Percentiles rank a stretch among this genome's conserved stretches.
Conservation (phyloP, 2,888 invertebrate species). For the Catocala fraxini region DNA sequence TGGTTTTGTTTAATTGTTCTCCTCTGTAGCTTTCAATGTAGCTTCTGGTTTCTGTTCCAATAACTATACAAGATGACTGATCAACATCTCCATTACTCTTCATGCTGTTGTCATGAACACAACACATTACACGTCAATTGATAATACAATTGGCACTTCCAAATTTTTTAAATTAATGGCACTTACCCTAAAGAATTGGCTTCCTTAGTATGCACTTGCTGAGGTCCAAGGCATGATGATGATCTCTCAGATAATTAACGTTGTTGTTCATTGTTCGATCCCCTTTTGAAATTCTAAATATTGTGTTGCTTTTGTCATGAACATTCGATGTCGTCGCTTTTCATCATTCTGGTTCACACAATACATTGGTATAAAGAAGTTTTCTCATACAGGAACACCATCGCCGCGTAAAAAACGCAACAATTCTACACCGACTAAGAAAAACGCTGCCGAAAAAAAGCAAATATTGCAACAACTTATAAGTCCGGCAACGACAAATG, state of each 20-base stretch:
- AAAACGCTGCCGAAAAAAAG: conserved; percentile 92
- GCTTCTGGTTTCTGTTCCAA: conserved; percentile 42
- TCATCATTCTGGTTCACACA: conserved; percentile 48
- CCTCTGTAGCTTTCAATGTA: conserved; percentile 42
- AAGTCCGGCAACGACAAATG: conserved; percentile 89
- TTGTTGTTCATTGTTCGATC: conserved; percentile 41
- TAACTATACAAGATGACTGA: conserved; percentile 46
- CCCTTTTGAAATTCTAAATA: conserved; percentile 55
- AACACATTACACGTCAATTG: conserved; percentile 41
- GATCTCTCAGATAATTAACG: conserved; percentile 54
- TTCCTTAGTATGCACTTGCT: conserved; percentile 76
- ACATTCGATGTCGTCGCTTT: conserved; percentile 74
- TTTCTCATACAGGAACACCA: conserved; percentile 89
- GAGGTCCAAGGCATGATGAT: conserved; percentile 68
- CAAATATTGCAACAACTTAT: conserved; percentile 93
- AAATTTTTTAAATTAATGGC: conserved; percentile 54
- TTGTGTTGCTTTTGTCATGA: conserved; percentile 70
- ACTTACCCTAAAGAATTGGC: conserved; percentile 78
- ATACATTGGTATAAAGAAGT: conserved; percentile 43
- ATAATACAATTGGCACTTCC: conserved; percentile 61
- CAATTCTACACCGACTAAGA: conserved; percentile 93
- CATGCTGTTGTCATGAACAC: conserved; percentile 36
- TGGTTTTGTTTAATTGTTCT: conserved; percentile 16
- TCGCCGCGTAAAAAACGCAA: conserved; percentile 93
- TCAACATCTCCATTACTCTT: conserved; percentile 46